Base-by-base conservation (phyloP, 2,888 invertebrate genomes). In the Protophormia terraenovae region DNA sequence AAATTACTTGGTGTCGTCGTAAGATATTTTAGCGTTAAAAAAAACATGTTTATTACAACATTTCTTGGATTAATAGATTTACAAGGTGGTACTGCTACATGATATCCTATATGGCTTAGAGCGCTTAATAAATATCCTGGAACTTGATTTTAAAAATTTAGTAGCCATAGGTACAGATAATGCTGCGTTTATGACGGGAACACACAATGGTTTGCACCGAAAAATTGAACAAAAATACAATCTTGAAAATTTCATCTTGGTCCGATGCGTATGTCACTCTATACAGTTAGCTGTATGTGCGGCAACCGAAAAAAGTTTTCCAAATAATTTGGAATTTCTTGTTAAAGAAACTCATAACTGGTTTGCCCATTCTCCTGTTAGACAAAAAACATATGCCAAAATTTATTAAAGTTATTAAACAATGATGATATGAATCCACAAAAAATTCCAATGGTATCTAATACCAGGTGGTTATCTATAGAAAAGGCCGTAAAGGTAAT, bases 31-130 rank as follows among this genome's bases (percentile, higher is more conserved):
- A 73, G 75, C 29, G 7, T 7, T 50, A 27, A 60, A 60, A n/a
- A 45, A 60, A 45, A 29, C 2, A 60, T 27, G 6, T 50, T 62
- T 50, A 41, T 75, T 4, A 66, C 75, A 50, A 62, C 73, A 3
- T 73, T 62, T 24, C 24, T 71, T 8, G 69, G 69, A n/a, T 14
- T 71, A n/a, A 55, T 69, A 14, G 69, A 71, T 32, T 58, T 71
- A 41, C 5, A 50, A 71, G 71, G 29, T 24, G 55, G 55, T 27
- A 71, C 29, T 71, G 71, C 71, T 14, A 41, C n/a, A n/a, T n/a
- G n/a, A n/a, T n/a, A n/a, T n/a, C n/a, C n/a, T n/a, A n/a, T n/a
- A n/a, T n/a, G n/a, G n/a, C n/a, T n/a, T n/a, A n/a, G n/a, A n/a
- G n/a, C n/a, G n/a, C n/a, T n/a, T n/a, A n/a, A n/a, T n/a, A n/a